phyloP scores from a whole-genome alignment of 2,888 invertebrate genomes.

The Bruchidius siliquastri region DNA sequence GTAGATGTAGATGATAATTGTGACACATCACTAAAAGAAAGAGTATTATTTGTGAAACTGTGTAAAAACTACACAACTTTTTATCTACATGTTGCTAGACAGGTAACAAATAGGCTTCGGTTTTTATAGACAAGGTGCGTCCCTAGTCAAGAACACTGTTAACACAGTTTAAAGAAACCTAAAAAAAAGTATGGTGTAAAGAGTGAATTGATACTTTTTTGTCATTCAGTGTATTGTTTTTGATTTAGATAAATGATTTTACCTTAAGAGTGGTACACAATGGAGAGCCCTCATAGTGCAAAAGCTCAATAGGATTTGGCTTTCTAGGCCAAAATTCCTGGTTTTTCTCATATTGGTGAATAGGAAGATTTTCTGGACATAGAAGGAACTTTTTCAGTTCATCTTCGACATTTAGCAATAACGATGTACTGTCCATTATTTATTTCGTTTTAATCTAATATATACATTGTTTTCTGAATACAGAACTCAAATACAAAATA shows the following conservation, averaged over 20 bases:
- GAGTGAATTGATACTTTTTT: too few relatives aligned
- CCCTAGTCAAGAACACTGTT: too few relatives aligned
- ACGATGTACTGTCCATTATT: constrained; percentile 27
- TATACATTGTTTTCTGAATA: not conserved
- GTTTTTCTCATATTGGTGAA: constrained; percentile 65
- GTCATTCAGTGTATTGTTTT: too few relatives aligned
- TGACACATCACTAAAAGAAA: too few relatives aligned
- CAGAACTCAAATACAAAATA: not conserved
- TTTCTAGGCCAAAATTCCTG: constrained; percentile 63
- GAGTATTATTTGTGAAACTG: too few relatives aligned
- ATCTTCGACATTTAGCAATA: constrained; percentile 58
- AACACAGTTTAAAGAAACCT: too few relatives aligned
- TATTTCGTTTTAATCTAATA: not conserved
- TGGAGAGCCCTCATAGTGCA: constrained; percentile 51
- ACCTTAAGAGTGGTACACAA: constrained; percentile 53
- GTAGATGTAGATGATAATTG: too few relatives aligned
- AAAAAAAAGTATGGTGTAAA: too few relatives aligned
- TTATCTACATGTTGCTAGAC: too few relatives aligned
- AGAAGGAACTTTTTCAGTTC: constrained; percentile 63
- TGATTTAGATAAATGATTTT: constrained; percentile 8
- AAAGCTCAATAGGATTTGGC: constrained; percentile 51
- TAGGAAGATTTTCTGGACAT: constrained; percentile 65
- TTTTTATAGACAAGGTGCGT: too few relatives aligned
- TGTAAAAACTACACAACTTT: too few relatives aligned
- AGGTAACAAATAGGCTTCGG: too few relatives aligned